These are phyloP conservation scores for Hypanus sabinus DNA, from an alignment of 2,113 vertebrate genomes.

Conservation along the genomic window DNA sequence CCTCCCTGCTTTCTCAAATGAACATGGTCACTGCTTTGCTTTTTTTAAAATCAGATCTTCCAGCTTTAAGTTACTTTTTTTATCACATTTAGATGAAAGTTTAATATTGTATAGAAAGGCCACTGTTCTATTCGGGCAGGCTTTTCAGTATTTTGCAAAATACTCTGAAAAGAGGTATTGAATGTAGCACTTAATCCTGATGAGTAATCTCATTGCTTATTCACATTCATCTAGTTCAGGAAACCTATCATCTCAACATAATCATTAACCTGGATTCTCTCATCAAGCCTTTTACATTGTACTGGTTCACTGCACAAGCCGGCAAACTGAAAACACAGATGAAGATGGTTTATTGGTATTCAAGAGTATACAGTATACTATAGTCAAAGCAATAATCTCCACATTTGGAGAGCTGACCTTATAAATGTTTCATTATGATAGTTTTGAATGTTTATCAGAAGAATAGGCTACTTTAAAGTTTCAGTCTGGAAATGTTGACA, in stretches of 20 bases:
- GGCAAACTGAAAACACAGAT: not conserved
- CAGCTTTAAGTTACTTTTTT: too few relatives aligned
- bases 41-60: too few relatives aligned
- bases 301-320: not conserved
- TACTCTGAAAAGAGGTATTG: not conserved
- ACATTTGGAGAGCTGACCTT: not conserved
- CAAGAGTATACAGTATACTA: not conserved
- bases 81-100: too few relatives aligned
- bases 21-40: not conserved
- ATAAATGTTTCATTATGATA: not conserved
- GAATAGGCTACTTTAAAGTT: not conserved
- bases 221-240: not conserved
- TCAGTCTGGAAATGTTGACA: not conserved
- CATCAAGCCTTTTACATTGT: not conserved
- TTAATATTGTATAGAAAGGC: not conserved
- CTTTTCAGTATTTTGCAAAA: not conserved
- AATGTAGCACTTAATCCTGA: not conserved
- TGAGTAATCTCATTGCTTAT: not conserved
- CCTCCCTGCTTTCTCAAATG: too few relatives aligned
- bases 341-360: not conserved
- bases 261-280: not conserved
- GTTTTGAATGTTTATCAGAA: not conserved
- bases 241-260: not conserved
- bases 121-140: not conserved
- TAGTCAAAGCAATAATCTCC: not conserved